Evolutionary conservation across 2,888 invertebrate species (phyloP).

Genomic region (Limenitis camilla): DNA sequence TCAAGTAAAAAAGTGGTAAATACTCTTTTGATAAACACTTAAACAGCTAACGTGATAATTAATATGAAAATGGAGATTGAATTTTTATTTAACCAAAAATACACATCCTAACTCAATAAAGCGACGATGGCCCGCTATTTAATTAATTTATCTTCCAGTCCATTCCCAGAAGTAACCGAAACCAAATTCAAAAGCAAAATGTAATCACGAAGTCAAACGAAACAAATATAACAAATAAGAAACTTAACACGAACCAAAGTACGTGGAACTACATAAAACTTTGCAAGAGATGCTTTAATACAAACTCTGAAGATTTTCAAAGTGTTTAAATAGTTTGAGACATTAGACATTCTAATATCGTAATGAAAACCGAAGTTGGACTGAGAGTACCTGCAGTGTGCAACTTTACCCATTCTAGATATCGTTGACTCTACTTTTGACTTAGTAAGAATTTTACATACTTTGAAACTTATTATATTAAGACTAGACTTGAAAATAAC

Average conservation of each 20-base stretch:
- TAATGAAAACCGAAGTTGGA: conserved; percentile 33
- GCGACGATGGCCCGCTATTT: background rate
- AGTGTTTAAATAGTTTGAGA: conserved; percentile 22
- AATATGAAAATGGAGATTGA: too few relatives aligned
- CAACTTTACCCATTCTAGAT: too few relatives aligned
- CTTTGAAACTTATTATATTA: too few relatives aligned
- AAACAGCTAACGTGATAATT: too few relatives aligned
- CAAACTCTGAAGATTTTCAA: conserved; percentile 13
- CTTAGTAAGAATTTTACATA: too few relatives aligned
- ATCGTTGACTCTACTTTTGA: too few relatives aligned
- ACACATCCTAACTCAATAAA: too few relatives aligned
- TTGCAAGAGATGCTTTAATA: conserved; percentile 12
- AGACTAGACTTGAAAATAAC: too few relatives aligned
- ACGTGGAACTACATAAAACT: conserved; percentile 17
- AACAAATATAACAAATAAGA: conserved; percentile 17
- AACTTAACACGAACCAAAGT: conserved; percentile 13
- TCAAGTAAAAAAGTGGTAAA: too few relatives aligned
- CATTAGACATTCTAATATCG: conserved; percentile 29
- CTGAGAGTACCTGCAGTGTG: conserved; percentile 26
- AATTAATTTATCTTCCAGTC: background rate
- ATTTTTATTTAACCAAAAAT: too few relatives aligned
- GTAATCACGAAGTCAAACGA: conserved; percentile 14
- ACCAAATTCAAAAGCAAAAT: background rate
- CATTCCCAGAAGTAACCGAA: background rate
- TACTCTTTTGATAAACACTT: too few relatives aligned